Percentiles rank a stretch among this genome's conserved stretches.
Evolutionary conservation across 1,140 invertebrate species (phyloP).

Genomic region (Phthorimaea operculella): DNA sequence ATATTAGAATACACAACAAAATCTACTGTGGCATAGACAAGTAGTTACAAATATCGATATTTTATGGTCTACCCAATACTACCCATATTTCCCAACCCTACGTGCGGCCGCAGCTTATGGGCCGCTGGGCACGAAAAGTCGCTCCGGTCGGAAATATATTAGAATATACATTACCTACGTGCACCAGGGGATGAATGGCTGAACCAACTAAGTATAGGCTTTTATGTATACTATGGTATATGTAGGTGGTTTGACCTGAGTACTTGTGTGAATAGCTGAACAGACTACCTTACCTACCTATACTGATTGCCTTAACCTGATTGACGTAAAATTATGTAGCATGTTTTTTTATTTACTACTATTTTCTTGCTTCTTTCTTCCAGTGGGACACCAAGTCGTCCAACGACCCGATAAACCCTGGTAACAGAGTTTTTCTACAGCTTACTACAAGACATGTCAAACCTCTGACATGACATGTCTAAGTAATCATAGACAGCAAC

Average conservation of each 20-base stretch:
- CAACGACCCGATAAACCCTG: too few relatives aligned
- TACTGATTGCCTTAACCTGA: background rate
- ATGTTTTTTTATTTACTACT: too few relatives aligned
- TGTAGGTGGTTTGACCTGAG: background rate
- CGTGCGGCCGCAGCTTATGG: slow-evolving; percentile 53
- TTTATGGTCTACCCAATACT: too few relatives aligned
- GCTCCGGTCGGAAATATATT: slow-evolving; percentile 62
- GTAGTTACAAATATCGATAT: too few relatives aligned
- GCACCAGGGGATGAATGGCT: slow-evolving; percentile 59
- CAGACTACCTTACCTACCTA: background rate
- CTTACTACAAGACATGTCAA: too few relatives aligned
- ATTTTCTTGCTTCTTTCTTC: too few relatives aligned
- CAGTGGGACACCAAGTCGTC: too few relatives aligned
- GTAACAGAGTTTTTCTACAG: too few relatives aligned
- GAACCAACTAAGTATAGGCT: slow-evolving; percentile 10
- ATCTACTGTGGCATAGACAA: too few relatives aligned
- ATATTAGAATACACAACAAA: slow-evolving; percentile 68
- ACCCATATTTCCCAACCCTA: slow-evolving; percentile 19
- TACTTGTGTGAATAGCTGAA: background rate
- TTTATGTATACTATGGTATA: background rate
- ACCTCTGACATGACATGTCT: too few relatives aligned
- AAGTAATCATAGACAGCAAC: too few relatives aligned
- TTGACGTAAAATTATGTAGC: too few relatives aligned
- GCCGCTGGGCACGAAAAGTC: slow-evolving; percentile 64
- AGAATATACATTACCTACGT: slow-evolving; percentile 67